These are phyloP conservation scores for Athene cunicularia DNA, from an alignment of 2,113 vertebrate genomes.

Conservation along the genomic window DNA sequence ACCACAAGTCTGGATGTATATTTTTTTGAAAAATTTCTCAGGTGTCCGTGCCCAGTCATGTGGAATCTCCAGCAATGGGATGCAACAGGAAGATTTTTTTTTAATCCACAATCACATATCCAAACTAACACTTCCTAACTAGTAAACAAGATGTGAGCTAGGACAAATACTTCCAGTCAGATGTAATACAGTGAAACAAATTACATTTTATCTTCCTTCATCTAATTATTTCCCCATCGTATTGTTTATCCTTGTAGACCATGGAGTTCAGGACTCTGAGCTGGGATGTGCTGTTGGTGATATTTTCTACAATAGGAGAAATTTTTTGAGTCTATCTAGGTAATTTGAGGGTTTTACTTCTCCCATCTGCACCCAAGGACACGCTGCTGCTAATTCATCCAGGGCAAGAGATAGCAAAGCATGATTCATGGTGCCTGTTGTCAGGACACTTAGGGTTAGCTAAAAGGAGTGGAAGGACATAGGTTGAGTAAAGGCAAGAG, in stretches of 20 bases:
- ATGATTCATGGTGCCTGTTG: background rate
- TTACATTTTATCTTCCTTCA: background rate
- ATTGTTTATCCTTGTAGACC: background rate
- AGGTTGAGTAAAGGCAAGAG: background rate
- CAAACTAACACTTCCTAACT: background rate
- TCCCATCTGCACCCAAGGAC: background rate
- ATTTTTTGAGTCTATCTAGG: background rate
- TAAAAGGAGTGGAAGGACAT: background rate
- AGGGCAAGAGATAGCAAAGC: background rate
- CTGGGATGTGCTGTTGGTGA: background rate
- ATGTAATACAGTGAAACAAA: conserved; percentile 25
- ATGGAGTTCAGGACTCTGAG: background rate
- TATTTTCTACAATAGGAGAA: background rate
- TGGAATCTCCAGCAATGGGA: background rate
- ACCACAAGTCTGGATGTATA: background rate
- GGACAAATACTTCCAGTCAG: background rate
- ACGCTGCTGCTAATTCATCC: background rate
- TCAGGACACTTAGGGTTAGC: background rate
- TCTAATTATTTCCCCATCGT: background rate
- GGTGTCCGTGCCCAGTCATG: background rate
- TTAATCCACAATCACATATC: background rate
- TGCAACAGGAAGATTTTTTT: background rate
- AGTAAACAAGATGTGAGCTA: background rate
- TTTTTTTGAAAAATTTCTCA: background rate
- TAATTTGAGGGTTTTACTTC: background rate